Percentiles rank a stretch among this genome's conserved stretches.
Conservation (phyloP, 1,140 invertebrate species). For the Eupristina koningsbergeri region DNA sequence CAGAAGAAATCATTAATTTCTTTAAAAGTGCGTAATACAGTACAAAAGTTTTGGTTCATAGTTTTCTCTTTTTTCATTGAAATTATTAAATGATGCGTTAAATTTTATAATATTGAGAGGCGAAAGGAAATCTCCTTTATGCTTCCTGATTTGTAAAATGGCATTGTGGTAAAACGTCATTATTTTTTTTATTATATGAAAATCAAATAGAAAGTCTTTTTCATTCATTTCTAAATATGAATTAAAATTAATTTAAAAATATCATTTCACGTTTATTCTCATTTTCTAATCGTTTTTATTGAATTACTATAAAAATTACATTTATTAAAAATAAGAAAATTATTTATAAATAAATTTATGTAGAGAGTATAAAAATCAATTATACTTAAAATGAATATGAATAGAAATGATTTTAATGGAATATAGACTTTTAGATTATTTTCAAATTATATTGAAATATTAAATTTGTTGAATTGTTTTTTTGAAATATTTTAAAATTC, state of each 20-base stretch:
- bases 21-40: neutral
- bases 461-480: no score
- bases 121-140: slow-evolving; percentile 16
- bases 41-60: neutral
- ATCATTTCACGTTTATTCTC: neutral
- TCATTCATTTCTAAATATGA: slow-evolving; percentile 1
- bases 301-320: neutral
- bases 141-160: neutral
- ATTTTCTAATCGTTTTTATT: neutral
- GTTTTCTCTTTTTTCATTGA: neutral
- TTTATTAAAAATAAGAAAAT: no score
- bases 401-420: no score
- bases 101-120: slow-evolving; percentile 7
- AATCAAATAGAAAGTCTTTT: slow-evolving; percentile 23
- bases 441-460: no score
- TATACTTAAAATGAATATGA: no score
- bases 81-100: slow-evolving; percentile 27
- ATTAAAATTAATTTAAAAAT: slow-evolving; percentile 14
- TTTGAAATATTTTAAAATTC: no score
- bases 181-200: neutral
- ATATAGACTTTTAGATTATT: no score
- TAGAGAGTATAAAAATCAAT: no score
- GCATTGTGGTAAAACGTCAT: neutral
- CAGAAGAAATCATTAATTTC: neutral
- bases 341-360: no score